phyloP scores from a whole-genome alignment of 2,113 vertebrate species.

The Melospiza georgiana region DNA sequence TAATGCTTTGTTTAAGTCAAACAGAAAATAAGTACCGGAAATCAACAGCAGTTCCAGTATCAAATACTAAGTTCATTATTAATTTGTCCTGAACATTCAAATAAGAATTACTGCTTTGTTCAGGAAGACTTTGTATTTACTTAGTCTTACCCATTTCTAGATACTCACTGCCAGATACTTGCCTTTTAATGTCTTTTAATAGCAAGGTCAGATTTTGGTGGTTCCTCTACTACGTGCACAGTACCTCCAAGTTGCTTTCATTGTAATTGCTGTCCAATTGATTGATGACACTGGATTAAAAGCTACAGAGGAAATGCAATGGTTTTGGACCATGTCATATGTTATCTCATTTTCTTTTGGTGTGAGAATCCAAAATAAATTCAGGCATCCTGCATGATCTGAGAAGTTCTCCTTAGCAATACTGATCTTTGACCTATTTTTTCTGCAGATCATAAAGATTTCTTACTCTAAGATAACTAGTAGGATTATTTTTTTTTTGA shows the following conservation, averaged over 20 bases:
- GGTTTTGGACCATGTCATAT: not conserved
- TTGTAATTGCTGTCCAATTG: constrained; percentile 16
- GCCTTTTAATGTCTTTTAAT: not conserved
- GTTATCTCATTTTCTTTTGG: not conserved
- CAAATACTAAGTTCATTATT: not conserved
- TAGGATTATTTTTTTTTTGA: not conserved
- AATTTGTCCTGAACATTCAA: not conserved
- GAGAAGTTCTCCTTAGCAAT: not conserved
- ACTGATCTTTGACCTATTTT: not conserved
- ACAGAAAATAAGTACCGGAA: not conserved
- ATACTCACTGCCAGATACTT: not conserved
- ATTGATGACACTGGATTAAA: constrained; percentile 15
- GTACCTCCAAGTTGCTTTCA: not conserved
- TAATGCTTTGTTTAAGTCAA: not conserved
- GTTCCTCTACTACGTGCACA: not conserved
- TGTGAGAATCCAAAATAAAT: not conserved
- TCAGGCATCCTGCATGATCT: not conserved
- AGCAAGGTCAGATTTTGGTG: not conserved
- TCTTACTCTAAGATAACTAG: not conserved
- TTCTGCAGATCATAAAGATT: not conserved
- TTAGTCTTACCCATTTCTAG: not conserved
- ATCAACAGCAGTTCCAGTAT: not conserved
- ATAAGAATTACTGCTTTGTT: not conserved
- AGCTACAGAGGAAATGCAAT: constrained; percentile 1
- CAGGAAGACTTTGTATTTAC: not conserved